Evolutionary conservation across 2,888 invertebrate species (phyloP).

Genomic region (Amblyjoppa fuscipennis): DNA sequence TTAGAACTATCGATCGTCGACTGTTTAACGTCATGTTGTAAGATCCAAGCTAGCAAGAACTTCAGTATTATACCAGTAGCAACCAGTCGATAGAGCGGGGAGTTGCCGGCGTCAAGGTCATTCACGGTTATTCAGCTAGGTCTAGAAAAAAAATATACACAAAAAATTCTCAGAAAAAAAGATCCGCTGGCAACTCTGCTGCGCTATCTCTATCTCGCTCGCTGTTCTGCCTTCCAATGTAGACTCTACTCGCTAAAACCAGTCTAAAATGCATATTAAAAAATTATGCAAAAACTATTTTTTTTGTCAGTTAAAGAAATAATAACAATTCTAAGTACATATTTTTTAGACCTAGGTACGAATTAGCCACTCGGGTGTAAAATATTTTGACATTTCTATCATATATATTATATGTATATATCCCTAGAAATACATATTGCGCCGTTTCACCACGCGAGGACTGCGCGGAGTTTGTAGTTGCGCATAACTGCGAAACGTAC

Average conservation of each 20-base stretch:
- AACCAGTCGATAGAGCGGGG: constrained; percentile 15
- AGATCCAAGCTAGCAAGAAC: not conserved
- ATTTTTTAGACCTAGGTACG: not conserved
- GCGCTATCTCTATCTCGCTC: constrained; percentile 12
- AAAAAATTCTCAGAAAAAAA: not conserved
- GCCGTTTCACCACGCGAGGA: not conserved
- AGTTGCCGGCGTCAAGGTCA: constrained; percentile 33
- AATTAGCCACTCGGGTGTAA: constrained; percentile 12
- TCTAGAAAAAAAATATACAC: not conserved
- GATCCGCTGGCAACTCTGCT: constrained; percentile 46
- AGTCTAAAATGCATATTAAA: not conserved
- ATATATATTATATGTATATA: too few relatives aligned
- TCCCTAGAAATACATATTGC: not conserved
- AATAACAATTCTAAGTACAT: not conserved
- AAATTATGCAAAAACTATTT: too few relatives aligned
- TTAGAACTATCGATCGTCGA: not conserved
- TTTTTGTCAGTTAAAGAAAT: not conserved
- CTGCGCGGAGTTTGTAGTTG: constrained; percentile 36
- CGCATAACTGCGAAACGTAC: constrained; percentile 27
- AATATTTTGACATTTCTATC: not conserved
- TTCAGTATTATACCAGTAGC: not conserved
- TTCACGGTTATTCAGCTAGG: not conserved
- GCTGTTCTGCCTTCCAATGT: constrained; percentile 4
- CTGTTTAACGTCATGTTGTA: constrained; percentile 7
- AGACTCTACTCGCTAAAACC: not conserved